phyloP scores from a whole-genome alignment of 2,888 invertebrate species.

The Mimachlamys varia region DNA sequence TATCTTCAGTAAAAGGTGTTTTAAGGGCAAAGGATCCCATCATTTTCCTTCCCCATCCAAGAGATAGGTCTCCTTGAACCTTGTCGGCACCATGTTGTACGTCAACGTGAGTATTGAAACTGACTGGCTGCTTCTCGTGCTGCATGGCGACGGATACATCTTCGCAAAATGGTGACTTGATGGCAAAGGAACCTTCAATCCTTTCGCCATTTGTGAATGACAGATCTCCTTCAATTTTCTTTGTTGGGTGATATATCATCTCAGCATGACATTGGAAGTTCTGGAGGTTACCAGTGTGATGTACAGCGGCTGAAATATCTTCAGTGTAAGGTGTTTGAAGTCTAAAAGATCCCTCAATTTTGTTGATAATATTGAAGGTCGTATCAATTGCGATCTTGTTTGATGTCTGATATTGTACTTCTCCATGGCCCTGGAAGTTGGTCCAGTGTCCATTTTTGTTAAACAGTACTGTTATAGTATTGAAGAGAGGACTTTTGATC shows the following conservation, averaged over 20 bases:
- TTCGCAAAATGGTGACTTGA: slow-evolving; percentile 47
- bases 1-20: slow-evolving; percentile 47
- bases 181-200: slow-evolving; percentile 15
- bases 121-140: background rate
- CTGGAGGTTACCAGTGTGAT: slow-evolving; percentile 37
- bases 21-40: slow-evolving; percentile 45
- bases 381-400: slow-evolving; percentile 41
- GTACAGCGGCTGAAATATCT: slow-evolving; percentile 42
- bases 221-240: slow-evolving; percentile 32
- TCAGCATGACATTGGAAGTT: slow-evolving; percentile 38
- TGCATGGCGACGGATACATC: slow-evolving; percentile 39
- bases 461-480: slow-evolving; percentile 39
- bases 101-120: background rate
- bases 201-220: slow-evolving; percentile 38
- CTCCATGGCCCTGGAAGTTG: slow-evolving; percentile 24
- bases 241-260: slow-evolving; percentile 32
- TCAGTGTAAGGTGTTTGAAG: slow-evolving; percentile 42
- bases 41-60: slow-evolving; percentile 37
- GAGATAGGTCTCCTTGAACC: slow-evolving; percentile 36
- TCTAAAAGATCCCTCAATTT: slow-evolving; percentile 37
- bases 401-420: slow-evolving; percentile 22
- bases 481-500: slow-evolving; percentile 38
- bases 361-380: slow-evolving; percentile 41
- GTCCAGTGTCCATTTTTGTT: slow-evolving; percentile 32
- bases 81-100: background rate